Evolutionary conservation across 1,140 invertebrate species (phyloP).

Genomic region (Psilanteris sp.): DNA sequence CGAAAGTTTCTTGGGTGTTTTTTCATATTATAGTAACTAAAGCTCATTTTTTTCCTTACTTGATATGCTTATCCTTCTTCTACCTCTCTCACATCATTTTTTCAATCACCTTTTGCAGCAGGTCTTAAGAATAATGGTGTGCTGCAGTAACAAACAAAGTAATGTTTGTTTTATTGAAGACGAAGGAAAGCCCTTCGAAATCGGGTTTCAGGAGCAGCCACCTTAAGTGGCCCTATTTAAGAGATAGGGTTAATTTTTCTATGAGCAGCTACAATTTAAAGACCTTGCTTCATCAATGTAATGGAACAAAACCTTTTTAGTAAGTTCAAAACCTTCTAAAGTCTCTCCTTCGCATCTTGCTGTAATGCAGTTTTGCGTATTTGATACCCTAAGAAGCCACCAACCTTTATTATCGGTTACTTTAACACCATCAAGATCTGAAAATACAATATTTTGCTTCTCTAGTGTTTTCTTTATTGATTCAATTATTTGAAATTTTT

Average conservation of each 20-base stretch:
- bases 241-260: constrained; percentile 23
- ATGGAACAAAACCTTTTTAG: constrained; percentile 30
- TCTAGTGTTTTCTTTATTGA: constrained; percentile 28
- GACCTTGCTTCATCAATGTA: constrained; percentile 27
- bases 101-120: too few relatives aligned
- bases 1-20: too few relatives aligned
- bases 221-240: constrained; percentile 22
- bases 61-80: too few relatives aligned
- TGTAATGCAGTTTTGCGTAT: constrained; percentile 24
- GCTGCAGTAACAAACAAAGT: constrained; percentile 8
- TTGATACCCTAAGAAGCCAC: constrained; percentile 27
- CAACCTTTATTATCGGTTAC: constrained; percentile 31
- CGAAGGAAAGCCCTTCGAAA: too few relatives aligned
- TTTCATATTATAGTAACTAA: too few relatives aligned
- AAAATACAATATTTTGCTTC: constrained; percentile 30
- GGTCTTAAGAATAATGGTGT: background rate
- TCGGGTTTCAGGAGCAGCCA: constrained; percentile 14
- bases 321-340: constrained; percentile 30
- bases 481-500: constrained; percentile 37
- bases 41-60: too few relatives aligned
- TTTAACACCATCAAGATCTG: constrained; percentile 33
- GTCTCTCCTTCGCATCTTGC: constrained; percentile 31
- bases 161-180: constrained; percentile 10
- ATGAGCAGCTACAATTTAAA: constrained; percentile 24
- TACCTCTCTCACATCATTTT: too few relatives aligned